Conservation (phyloP, 2,797 vertebrate species). For the Geotrypetes seraphini region DNA sequence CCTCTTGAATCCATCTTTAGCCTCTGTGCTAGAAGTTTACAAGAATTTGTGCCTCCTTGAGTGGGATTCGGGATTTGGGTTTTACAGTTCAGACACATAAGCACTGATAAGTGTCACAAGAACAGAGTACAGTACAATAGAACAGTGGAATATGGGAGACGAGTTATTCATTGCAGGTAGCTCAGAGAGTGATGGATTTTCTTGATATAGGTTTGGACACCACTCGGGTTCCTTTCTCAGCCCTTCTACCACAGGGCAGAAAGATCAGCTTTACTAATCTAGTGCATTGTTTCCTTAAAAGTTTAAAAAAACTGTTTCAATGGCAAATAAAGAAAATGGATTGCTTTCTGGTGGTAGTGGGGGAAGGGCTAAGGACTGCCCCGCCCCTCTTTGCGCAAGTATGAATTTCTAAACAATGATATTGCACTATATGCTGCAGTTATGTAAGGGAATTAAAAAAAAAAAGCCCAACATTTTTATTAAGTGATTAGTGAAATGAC, state of each 20-base stretch:
- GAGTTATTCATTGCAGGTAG: too few species aligned
- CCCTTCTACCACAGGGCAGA: neutral
- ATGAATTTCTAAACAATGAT: neutral
- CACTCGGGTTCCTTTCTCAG: slow-evolving; percentile 1
- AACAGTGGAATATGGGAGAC: too few species aligned
- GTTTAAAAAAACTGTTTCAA: neutral
- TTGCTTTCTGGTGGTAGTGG: too few species aligned
- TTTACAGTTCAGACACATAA: too few species aligned
- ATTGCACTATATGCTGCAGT: slow-evolving; percentile 30
- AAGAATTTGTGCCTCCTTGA: too few species aligned
- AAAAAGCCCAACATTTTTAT: slow-evolving; percentile 15
- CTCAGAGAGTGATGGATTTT: too few species aligned
- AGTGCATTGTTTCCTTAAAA: neutral
- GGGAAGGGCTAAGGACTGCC: too few species aligned
- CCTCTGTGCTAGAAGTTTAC: slow-evolving; percentile 17
- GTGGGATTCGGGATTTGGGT: too few species aligned
- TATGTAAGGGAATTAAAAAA: slow-evolving; percentile 7
- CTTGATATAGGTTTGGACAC: slow-evolving; percentile 9
- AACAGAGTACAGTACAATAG: too few species aligned
- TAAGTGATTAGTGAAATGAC: slow-evolving; percentile 8
- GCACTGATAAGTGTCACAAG: too few species aligned
- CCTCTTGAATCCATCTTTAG: slow-evolving; percentile 20
- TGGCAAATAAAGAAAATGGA: slow-evolving; percentile 7
- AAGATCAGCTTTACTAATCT: slow-evolving; percentile 9
- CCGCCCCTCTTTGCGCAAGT: too few species aligned